Evolutionary conservation across 2,797 vertebrate genomes (phyloP), one percentile per base, ranked within the genome.

Genomic region (Urophycis tenuis): DNA sequence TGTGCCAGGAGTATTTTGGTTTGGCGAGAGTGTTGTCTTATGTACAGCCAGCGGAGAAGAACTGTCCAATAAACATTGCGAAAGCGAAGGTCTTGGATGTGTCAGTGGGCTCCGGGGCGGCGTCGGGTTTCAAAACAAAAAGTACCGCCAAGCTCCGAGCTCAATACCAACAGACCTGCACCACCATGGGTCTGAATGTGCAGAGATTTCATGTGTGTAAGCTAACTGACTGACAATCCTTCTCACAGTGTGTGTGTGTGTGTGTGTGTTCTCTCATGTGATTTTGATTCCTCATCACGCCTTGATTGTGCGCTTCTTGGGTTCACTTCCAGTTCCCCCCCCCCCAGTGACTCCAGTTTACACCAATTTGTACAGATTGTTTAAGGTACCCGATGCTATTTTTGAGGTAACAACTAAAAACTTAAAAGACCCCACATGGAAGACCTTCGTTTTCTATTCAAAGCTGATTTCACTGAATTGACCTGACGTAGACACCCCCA

Each of bases 71-170:
- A 88, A 88, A 91, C 88, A 84, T 91, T 91, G 87, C 87, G 86
- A 85, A 85, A 91, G 81, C 25, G 17, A 34, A 25, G 12, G 32
- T 45, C 39, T 72, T 60, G 69, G 81, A 78, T 85, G 79, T 81
- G 81, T 83, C 81, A 84, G 81, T 35, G 77, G 10, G 41, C 72
- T 49, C 45, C 2, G 25, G 30, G 29, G 67, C 22, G 69, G 0
- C 73, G 72, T 91, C 85, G 76, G 19, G 81, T 91, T 91, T 89
- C 90, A 90, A 89, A 90, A 90, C 89, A 90, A n/a, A n/a, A n/a
- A 86, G 82, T 33, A 67, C 15, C 5, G 19, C 45, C 67, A 79
- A 53, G 14, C 71, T 11, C 70, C 70, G 2, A 4, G 85, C 86
- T 86, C 80, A 81, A 84, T 86, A 78, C 72, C 71, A 77, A n/a